Conservation (phyloP, 2,113 vertebrate species). For the Erythrolamprus reginae region DNA sequence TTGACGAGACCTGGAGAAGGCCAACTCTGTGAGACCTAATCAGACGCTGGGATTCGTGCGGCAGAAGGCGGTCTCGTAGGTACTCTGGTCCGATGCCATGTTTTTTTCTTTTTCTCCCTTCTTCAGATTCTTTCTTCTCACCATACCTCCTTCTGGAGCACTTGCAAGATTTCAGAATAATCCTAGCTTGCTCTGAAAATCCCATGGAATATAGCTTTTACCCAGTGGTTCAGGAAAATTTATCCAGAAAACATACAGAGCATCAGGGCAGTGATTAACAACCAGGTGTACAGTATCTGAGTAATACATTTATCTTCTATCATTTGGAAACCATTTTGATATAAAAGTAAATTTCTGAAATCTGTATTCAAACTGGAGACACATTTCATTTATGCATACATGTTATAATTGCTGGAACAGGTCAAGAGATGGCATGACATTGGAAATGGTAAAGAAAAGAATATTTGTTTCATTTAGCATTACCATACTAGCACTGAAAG, state of each 20-base stretch:
- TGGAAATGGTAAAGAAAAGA: neutral
- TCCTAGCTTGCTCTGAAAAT: no score
- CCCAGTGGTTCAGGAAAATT: neutral
- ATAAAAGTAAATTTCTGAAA: constrained; percentile 22
- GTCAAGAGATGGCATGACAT: neutral
- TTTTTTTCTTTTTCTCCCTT: no score
- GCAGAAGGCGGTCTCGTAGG: no score
- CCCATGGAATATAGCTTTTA: neutral
- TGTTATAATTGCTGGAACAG: neutral
- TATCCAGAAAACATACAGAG: neutral
- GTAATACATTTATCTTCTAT: constrained; percentile 17
- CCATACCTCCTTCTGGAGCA: neutral
- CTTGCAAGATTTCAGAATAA: neutral
- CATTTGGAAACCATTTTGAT: constrained; percentile 12
- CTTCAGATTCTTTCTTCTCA: neutral
- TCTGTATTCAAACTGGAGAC: neutral
- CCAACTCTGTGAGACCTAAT: no score
- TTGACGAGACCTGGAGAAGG: no score
- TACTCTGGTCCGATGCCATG: no score
- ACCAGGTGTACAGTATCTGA: constrained; percentile 16
- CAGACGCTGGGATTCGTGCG: no score
- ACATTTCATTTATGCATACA: neutral
- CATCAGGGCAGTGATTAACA: neutral
- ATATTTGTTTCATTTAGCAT: neutral
- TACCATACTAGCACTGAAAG: neutral